A percentile compares a stretch with the other conserved stretches of the same genome.
These are phyloP conservation scores for Choloepus didactylus DNA, from an alignment of 2,797 vertebrate genomes.

Conservation along the genomic window DNA sequence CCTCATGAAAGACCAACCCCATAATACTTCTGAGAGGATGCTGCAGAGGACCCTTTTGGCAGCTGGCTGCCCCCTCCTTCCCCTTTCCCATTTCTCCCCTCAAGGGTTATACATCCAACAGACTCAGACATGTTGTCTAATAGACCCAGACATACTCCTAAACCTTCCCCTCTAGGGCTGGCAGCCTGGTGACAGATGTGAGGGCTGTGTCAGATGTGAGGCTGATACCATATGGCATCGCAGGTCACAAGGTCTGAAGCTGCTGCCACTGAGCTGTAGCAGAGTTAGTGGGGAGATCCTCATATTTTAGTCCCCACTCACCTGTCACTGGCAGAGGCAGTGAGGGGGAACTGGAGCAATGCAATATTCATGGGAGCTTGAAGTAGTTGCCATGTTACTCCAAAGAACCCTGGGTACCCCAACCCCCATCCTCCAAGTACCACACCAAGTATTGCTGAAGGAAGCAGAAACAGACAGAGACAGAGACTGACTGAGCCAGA, in stretches of 20 bases:
- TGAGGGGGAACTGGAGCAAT: constrained; percentile 53
- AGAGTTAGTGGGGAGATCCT: constrained; percentile 58
- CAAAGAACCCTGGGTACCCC: constrained; percentile 36
- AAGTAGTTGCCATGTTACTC: constrained; percentile 61
- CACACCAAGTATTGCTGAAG: constrained; percentile 60
- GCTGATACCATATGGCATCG: constrained; percentile 72
- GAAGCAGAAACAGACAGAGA: constrained; percentile 54
- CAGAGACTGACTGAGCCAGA: constrained; percentile 45
- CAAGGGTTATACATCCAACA: constrained; percentile 41
- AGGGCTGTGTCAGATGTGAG: constrained; percentile 76
- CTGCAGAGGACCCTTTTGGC: neutral
- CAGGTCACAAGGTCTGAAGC: constrained; percentile 74
- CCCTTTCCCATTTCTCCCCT: neutral
- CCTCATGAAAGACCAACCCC: neutral
- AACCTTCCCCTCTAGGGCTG: constrained; percentile 63
- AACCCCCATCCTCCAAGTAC: neutral
- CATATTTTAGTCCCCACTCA: constrained; percentile 43
- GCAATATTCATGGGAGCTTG: constrained; percentile 60
- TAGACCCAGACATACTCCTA: constrained; percentile 47
- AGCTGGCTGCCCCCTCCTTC: neutral
- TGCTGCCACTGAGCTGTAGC: constrained; percentile 58
- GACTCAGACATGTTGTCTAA: constrained; percentile 70
- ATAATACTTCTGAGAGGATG: constrained; percentile 18
- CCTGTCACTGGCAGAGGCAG: constrained; percentile 64
- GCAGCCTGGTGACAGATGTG: constrained; percentile 74